Base-by-base conservation (phyloP, 2,797 vertebrate genomes). In the Helicolenus hilgendorfi region DNA sequence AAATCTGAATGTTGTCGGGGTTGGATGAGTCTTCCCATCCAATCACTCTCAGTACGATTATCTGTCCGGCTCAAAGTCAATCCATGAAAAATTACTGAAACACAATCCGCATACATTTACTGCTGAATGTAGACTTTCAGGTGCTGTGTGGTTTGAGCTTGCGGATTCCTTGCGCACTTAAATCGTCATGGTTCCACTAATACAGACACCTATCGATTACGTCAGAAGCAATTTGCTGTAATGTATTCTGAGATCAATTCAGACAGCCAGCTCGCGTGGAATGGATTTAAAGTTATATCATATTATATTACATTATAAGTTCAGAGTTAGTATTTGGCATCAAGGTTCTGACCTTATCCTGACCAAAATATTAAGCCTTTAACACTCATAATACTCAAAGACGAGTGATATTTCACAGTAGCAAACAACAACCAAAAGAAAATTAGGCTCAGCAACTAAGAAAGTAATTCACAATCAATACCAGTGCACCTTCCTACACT, bases 231-330 rank as follows among this genome's bases (percentile, higher is more conserved):
- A 35, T 81, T 62, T 72, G 26, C 55, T 45, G 22, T 84, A 84
- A 88, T 75, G 59, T 71, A 38, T 72, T 75, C n/a, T 35, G 55
- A 87, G 83, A 89, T 92, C 84, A 84, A 68, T 81, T 65, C 31
- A 67, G 67, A 45, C 45, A 55, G 55, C 9, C 56, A 33, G n/a
- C 59, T 80, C 24, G 13, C 7, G 63, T 49, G 24, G 11, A 56
- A 35, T 58, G 10, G 60, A 88, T 81, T 74, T 58, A 67, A 22
- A 20, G 38, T 31, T 59, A 41, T 11, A 64, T 62, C 18, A 63
- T 29, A 58, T 64, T 27, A 49, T 1, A 45, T 29, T n/a, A 7
- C 10, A 31, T 49, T 29, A 53, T 24, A 36, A 58, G 49, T 45
- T 7, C 29, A 55, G 49, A 62, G 69, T 73, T 35, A 20, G 33